phyloP scores from a whole-genome alignment of 1,140 invertebrate genomes.

The Bathynomus jamesi region DNA sequence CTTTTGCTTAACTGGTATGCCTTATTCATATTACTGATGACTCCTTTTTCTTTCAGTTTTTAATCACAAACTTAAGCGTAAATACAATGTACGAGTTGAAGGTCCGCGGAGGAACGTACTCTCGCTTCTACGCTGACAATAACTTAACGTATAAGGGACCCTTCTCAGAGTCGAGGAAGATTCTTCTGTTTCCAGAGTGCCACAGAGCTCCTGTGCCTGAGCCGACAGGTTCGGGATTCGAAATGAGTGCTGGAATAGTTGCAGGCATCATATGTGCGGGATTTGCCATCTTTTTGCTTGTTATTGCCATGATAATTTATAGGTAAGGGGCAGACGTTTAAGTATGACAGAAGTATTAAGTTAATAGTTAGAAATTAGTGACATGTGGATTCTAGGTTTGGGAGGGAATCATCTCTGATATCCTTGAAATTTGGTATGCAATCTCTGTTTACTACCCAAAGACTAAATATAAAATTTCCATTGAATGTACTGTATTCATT shows the following conservation, averaged over 20 bases:
- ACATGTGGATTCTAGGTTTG: too few species aligned
- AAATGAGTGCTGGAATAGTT: constrained; percentile 61
- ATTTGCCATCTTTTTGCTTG: constrained; percentile 60
- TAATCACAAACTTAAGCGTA: constrained; percentile 63
- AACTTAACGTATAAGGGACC: constrained; percentile 57
- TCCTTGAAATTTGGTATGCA: too few species aligned
- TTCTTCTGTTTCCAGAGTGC: constrained; percentile 59
- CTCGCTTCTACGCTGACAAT: constrained; percentile 51
- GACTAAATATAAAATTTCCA: too few species aligned
- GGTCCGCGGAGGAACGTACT: constrained; percentile 60
- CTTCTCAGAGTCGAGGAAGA: constrained; percentile 55
- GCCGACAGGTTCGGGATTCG: constrained; percentile 50
- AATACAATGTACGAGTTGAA: constrained; percentile 66
- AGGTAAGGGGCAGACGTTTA: constrained; percentile 63
- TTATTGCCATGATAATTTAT: constrained; percentile 65
- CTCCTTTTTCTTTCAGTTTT: constrained; percentile 51
- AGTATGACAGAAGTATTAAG: too few species aligned
- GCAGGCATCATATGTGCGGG: constrained; percentile 64
- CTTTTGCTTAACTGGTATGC: too few species aligned
- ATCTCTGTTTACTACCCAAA: too few species aligned
- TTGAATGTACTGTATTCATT: too few species aligned
- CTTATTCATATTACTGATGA: not conserved
- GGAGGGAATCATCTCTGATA: too few species aligned
- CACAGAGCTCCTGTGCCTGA: constrained; percentile 37
- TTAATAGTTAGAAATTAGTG: too few species aligned